Percentiles rank a stretch among this genome's conserved stretches.
These are phyloP conservation scores for Caenorhabditis sp. DNA, from an alignment of 2,888 invertebrate genomes.

Conservation along the genomic window DNA sequence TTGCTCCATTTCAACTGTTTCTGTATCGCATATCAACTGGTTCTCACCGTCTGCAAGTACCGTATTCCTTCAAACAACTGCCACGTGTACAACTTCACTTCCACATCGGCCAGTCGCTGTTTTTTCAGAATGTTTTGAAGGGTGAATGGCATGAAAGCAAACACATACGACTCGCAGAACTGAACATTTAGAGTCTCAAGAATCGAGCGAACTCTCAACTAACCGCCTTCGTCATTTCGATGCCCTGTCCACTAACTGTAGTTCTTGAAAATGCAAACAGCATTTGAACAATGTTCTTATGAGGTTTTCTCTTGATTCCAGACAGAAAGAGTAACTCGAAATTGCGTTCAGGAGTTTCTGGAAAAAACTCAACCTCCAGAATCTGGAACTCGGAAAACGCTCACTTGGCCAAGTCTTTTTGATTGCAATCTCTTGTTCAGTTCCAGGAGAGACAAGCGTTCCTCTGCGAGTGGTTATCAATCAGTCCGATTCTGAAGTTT, in stretches of 20 bases:
- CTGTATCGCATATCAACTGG: neutral
- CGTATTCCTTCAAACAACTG: constrained; percentile 77
- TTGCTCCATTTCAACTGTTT: neutral
- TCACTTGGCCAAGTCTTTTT: constrained; percentile 78
- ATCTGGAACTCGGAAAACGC: too few species aligned
- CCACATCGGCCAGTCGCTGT: constrained; percentile 64
- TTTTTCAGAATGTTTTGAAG: constrained; percentile 62
- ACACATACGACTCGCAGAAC: constrained; percentile 76
- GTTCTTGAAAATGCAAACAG: constrained; percentile 70
- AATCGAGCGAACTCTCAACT: neutral
- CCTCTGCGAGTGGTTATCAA: too few species aligned
- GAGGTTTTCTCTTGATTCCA: constrained; percentile 68
- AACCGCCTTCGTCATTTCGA: constrained; percentile 22
- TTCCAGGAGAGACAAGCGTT: constrained; percentile 59
- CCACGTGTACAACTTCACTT: constrained; percentile 79
- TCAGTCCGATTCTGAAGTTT: too few species aligned
- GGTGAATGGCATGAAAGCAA: constrained; percentile 74
- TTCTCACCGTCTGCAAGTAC: constrained; percentile 70
- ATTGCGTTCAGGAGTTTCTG: constrained; percentile 66
- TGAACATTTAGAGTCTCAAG: neutral
- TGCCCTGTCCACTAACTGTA: constrained; percentile 28
- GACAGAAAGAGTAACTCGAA: constrained; percentile 72
- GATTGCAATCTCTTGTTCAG: constrained; percentile 73
- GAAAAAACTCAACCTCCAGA: constrained; percentile 5
- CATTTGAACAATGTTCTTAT: constrained; percentile 77